These are phyloP conservation scores for Lepidothrix coronata DNA, from an alignment of 2,113 vertebrate genomes.

Conservation along the genomic window DNA sequence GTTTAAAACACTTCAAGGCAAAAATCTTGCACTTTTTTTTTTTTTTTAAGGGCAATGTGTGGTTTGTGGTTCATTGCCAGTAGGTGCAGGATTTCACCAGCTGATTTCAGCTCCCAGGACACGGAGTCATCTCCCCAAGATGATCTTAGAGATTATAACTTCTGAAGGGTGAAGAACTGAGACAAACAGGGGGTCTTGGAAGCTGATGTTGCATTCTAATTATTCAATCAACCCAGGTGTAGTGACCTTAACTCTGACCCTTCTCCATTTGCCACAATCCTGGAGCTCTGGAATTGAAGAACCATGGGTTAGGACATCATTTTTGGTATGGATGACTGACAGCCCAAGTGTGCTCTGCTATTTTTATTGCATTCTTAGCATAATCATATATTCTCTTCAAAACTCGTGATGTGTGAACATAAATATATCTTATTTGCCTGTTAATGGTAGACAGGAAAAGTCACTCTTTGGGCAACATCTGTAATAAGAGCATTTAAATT, in stretches of 20 bases:
- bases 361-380: slow-evolving; percentile 10
- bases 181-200: not conserved
- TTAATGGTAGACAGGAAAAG: not conserved
- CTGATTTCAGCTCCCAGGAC: not conserved
- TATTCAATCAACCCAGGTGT: not conserved
- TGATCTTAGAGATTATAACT: not conserved
- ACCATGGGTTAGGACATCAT: not conserved
- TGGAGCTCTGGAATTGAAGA: not conserved
- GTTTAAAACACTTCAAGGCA: not conserved
- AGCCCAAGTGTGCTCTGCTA: not conserved
- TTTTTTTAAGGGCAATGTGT: not conserved
- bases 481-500: not conserved
- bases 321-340: not conserved
- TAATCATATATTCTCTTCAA: not conserved
- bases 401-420: not conserved
- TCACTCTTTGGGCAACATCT: not conserved
- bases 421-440: slow-evolving; percentile 28
- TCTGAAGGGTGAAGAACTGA: not conserved
- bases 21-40: fast-evolving
- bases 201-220: not conserved
- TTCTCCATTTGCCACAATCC: not conserved
- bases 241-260: not conserved
- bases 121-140: not conserved
- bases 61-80: not conserved
- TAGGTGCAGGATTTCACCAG: not conserved